Conservation (phyloP, 2,797 vertebrate genomes). For the Geotria australis region DNA sequence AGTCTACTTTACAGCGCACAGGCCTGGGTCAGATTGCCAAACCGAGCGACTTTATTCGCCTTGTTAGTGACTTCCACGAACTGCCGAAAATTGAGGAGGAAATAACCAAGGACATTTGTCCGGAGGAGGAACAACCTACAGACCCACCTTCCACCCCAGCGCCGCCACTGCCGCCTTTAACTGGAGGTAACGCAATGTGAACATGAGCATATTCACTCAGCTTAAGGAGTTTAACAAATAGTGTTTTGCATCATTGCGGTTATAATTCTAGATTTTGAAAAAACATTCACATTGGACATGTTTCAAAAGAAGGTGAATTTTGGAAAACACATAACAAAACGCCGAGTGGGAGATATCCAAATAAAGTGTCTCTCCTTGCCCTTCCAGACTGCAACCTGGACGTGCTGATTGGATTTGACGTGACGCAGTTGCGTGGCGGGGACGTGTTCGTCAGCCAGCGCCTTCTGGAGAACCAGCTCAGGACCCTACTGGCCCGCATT, state of each 20-base stretch:
- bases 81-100: neutral
- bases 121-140: neutral
- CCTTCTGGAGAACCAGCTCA: neutral
- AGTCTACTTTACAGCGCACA: too few relatives aligned
- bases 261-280: too few relatives aligned
- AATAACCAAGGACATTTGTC: neutral
- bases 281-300: too few relatives aligned
- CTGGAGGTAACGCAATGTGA: too few relatives aligned
- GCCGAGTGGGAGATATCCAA: too few relatives aligned
- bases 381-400: slow-evolving; percentile 42
- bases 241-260: too few relatives aligned
- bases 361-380: neutral
- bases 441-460: neutral
- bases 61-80: neutral
- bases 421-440: slow-evolving; percentile 5
- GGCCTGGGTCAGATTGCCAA: too few relatives aligned
- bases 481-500: neutral
- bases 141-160: neutral
- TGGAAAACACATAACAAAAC: too few relatives aligned
- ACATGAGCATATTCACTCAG: too few relatives aligned
- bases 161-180: too few relatives aligned
- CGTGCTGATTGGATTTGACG: slow-evolving; percentile 71
- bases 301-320: too few relatives aligned
- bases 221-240: too few relatives aligned
- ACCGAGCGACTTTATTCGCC: neutral